Conservation (phyloP, 2,888 invertebrate species). For the Phaedon cochleariae region DNA sequence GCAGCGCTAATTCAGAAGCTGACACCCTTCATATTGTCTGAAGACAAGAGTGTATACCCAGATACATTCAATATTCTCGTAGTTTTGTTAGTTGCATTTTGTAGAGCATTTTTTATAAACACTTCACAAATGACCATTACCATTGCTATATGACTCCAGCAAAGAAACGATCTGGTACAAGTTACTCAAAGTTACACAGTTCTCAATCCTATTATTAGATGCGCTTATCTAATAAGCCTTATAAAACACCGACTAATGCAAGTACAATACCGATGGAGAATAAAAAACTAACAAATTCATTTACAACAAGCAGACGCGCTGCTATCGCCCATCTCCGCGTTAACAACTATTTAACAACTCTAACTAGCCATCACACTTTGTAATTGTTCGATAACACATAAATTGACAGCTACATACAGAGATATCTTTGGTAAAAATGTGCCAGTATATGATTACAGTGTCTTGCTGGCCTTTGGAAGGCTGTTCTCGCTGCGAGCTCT, state of each 20-base stretch:
- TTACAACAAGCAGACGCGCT: constrained; percentile 16
- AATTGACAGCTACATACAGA: constrained; percentile 61
- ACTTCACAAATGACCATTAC: too few species aligned
- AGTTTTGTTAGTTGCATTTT: too few species aligned
- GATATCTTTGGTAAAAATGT: constrained; percentile 55
- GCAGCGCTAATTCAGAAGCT: too few species aligned
- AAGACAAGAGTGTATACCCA: too few species aligned
- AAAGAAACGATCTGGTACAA: too few species aligned
- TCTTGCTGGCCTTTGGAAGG: constrained; percentile 39
- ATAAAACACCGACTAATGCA: constrained; percentile 32
- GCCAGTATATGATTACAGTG: constrained; percentile 54
- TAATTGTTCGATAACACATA: constrained; percentile 61
- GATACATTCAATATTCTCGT: too few species aligned
- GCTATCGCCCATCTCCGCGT: constrained; percentile 53
- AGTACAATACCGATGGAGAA: constrained; percentile 33
- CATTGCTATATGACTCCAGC: too few species aligned
- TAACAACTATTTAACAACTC: constrained; percentile 61
- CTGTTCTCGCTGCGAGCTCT: constrained; percentile 38
- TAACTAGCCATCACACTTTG: constrained; percentile 59
- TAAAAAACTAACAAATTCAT: constrained; percentile 26
- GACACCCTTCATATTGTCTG: too few species aligned
- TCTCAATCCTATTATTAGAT: constrained; percentile 35
- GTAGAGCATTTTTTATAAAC: too few species aligned
- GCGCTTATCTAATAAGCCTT: constrained; percentile 39
- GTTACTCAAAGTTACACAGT: neutral